A percentile compares a stretch with the other conserved stretches of the same genome.
Conservation (phyloP, 2,888 invertebrate genomes). For the Drosophila vallismaia region DNA sequence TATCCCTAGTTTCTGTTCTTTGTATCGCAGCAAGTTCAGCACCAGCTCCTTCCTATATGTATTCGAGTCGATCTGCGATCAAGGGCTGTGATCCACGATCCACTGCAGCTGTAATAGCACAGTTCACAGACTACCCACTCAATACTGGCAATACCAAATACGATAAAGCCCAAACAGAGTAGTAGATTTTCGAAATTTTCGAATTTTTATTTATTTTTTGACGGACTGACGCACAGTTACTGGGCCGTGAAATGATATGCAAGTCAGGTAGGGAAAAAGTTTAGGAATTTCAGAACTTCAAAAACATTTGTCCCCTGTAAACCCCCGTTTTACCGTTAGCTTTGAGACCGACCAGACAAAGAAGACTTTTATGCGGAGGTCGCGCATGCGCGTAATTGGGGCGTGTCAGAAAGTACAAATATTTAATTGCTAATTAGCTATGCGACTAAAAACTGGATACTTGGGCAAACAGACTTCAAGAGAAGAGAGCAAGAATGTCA, state of each 20-base stretch:
- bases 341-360: slow-evolving; percentile 6
- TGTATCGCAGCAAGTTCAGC: slow-evolving; percentile 39
- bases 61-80: neutral
- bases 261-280: slow-evolving; percentile 47
- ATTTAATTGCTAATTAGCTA: slow-evolving; percentile 66
- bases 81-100: too few species aligned
- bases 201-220: slow-evolving; percentile 19
- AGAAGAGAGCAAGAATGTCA: neutral
- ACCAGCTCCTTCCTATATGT: slow-evolving; percentile 20
- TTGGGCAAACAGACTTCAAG: neutral
- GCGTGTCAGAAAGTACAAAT: slow-evolving; percentile 53
- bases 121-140: slow-evolving; percentile 25
- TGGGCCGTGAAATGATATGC: slow-evolving; percentile 67
- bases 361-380: slow-evolving; percentile 26
- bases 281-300: slow-evolving; percentile 11
- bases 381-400: slow-evolving; percentile 53
- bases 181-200: slow-evolving; percentile 30
- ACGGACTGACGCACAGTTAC: slow-evolving; percentile 24
- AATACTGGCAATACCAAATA: slow-evolving; percentile 41
- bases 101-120: slow-evolving; percentile 38
- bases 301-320: slow-evolving; percentile 36
- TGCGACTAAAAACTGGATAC: slow-evolving; percentile 29
- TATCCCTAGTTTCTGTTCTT: slow-evolving; percentile 28
- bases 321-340: slow-evolving; percentile 32
- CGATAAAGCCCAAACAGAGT: slow-evolving; percentile 26